A percentile compares a stretch with the other conserved stretches of the same genome.
phyloP scores from a whole-genome alignment of 2,113 vertebrate species.

The Leuciscus idus region DNA sequence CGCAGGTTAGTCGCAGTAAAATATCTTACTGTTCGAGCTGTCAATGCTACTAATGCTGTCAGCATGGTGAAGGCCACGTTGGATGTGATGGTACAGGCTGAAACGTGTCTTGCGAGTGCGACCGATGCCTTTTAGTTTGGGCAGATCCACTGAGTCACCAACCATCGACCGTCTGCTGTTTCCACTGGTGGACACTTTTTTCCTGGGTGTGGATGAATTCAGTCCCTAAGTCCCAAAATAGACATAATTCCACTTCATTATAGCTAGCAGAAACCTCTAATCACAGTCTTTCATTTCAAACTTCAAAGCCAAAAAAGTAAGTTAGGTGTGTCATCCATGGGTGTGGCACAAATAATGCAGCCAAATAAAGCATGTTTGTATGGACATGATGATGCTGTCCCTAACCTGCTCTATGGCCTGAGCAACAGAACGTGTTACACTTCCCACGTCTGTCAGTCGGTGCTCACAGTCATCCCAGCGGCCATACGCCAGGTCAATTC shows the following conservation, averaged over 20 bases:
- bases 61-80: constrained; percentile 79
- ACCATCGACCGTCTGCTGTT: constrained; percentile 57
- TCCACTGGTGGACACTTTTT: constrained; percentile 41
- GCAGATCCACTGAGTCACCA: constrained; percentile 70
- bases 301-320: neutral
- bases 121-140: constrained; percentile 87
- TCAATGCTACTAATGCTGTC: constrained; percentile 91
- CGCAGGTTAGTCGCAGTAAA: neutral
- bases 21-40: constrained; percentile 80
- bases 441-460: constrained; percentile 91
- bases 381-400: neutral
- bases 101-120: constrained; percentile 83
- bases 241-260: neutral
- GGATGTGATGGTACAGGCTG: constrained; percentile 86
- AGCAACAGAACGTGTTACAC: constrained; percentile 72
- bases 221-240: constrained; percentile 36
- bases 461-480: constrained; percentile 94
- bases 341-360: neutral
- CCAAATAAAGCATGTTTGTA: neutral
- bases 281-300: neutral
- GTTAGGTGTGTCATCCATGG: neutral
- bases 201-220: constrained; percentile 46
- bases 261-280: neutral
- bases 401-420: constrained; percentile 70
- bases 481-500: constrained; percentile 94